phyloP scores from a whole-genome alignment of 2,888 invertebrate species.

The Drosophila tripunctata region DNA sequence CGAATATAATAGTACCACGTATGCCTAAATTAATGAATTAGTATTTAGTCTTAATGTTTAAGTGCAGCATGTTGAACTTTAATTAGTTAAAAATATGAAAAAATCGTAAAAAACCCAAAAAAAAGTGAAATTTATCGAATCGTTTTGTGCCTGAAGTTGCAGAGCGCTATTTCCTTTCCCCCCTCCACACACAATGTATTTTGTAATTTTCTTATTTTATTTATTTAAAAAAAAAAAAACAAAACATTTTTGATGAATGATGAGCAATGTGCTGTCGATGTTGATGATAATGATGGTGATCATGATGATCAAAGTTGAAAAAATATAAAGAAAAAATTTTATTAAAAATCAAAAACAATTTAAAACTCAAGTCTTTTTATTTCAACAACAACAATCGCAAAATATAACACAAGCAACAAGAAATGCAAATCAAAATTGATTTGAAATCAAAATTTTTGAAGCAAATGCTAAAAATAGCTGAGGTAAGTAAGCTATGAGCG shows the following conservation, averaged over 20 bases:
- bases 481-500: constrained; percentile 4
- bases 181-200: too few species aligned
- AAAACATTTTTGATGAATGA: constrained; percentile 51
- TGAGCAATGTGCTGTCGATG: constrained; percentile 46
- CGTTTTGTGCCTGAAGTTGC: constrained; percentile 68
- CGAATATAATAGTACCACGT: constrained; percentile 64
- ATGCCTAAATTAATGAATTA: constrained; percentile 65
- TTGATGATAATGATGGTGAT: constrained; percentile 53
- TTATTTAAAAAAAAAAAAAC: constrained; percentile 64
- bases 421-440: neutral
- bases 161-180: constrained; percentile 47
- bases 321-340: constrained; percentile 68
- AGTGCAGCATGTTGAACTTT: constrained; percentile 66
- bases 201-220: constrained; percentile 70
- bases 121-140: constrained; percentile 51
- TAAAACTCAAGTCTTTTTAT: constrained; percentile 33
- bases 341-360: constrained; percentile 62
- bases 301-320: constrained; percentile 62
- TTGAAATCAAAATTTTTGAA: neutral
- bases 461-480: neutral
- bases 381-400: neutral
- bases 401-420: neutral
- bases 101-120: constrained; percentile 19
- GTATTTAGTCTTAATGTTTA: constrained; percentile 45
- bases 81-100: constrained; percentile 47